phyloP scores from a whole-genome alignment of 2,888 invertebrate genomes.

The Campoletis raptor region DNA sequence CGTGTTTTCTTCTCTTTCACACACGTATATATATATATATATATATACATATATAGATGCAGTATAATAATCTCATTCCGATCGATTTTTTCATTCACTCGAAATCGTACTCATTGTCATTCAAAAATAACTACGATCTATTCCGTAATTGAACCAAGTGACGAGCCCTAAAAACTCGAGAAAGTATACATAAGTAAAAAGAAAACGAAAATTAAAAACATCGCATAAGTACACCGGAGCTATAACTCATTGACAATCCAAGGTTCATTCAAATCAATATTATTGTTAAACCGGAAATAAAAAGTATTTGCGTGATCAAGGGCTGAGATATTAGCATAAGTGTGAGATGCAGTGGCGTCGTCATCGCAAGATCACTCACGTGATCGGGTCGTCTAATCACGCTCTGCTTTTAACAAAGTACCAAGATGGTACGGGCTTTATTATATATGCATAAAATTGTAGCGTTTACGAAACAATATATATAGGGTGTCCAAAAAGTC shows the following conservation, averaged over 20 bases:
- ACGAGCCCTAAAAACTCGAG: conserved; percentile 6
- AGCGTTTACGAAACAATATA: neutral
- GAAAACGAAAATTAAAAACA: neutral
- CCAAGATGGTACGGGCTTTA: conserved; percentile 82
- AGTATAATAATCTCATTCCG: neutral
- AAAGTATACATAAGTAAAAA: neutral
- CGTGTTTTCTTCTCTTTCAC: conserved; percentile 64
- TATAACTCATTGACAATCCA: conserved; percentile 14
- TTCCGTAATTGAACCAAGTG: conserved; percentile 42
- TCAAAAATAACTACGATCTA: conserved; percentile 16
- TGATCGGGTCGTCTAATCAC: conserved; percentile 83
- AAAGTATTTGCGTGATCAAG: conserved; percentile 7
- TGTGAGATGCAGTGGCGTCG: conserved; percentile 83
- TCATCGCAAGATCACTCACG: conserved; percentile 81
- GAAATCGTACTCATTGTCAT: conserved; percentile 22
- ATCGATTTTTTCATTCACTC: conserved; percentile 26
- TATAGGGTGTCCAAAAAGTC: neutral
- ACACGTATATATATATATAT: neutral
- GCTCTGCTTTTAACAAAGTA: conserved; percentile 83
- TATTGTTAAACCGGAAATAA: conserved; percentile 49
- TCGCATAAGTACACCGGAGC: neutral
- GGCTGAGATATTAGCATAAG: conserved; percentile 63
- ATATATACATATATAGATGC: neutral
- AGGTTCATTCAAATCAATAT: conserved; percentile 6
- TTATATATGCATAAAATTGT: conserved; percentile 17